Conservation (phyloP, 2,888 invertebrate genomes). For the Aethes cnicana region DNA sequence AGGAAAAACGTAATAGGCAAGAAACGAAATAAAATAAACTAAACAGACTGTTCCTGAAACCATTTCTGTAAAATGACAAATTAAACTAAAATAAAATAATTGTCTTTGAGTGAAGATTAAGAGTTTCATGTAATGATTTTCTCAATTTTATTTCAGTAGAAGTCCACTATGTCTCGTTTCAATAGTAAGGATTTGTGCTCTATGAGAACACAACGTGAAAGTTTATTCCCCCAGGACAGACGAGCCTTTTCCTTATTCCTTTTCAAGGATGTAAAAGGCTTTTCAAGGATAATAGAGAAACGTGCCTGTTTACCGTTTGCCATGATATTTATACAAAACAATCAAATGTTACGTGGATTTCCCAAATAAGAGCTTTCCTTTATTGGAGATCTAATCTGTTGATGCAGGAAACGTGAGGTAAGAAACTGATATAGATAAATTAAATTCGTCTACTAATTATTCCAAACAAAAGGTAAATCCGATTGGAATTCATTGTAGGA, state of each 20-base stretch:
- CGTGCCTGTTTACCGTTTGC: constrained; percentile 39
- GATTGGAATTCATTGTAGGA: constrained; percentile 19
- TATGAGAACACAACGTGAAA: constrained; percentile 44
- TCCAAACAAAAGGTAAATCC: constrained; percentile 13
- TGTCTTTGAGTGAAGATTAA: no score
- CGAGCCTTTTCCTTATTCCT: constrained; percentile 44
- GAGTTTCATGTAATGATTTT: no score
- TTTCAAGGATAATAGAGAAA: constrained; percentile 42
- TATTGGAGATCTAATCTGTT: no score
- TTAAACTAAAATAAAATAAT: no score
- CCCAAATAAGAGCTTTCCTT: background rate
- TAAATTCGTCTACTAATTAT: background rate
- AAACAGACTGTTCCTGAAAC: no score
- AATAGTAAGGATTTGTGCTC: constrained; percentile 38
- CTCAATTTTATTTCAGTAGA: constrained; percentile 12
- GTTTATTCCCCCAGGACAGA: constrained; percentile 44
- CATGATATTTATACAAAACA: constrained; percentile 38
- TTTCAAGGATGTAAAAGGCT: constrained; percentile 45
- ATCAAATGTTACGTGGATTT: constrained; percentile 33
- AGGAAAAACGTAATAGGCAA: constrained; percentile 44
- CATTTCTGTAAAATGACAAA: no score
- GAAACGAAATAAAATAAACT: background rate
- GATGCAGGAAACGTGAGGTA: no score
- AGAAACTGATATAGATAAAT: no score
- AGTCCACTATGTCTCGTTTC: constrained; percentile 28